These are phyloP conservation scores for Pyrocoelia pectoralis DNA, from an alignment of 2,888 invertebrate species.

Conservation along the genomic window DNA sequence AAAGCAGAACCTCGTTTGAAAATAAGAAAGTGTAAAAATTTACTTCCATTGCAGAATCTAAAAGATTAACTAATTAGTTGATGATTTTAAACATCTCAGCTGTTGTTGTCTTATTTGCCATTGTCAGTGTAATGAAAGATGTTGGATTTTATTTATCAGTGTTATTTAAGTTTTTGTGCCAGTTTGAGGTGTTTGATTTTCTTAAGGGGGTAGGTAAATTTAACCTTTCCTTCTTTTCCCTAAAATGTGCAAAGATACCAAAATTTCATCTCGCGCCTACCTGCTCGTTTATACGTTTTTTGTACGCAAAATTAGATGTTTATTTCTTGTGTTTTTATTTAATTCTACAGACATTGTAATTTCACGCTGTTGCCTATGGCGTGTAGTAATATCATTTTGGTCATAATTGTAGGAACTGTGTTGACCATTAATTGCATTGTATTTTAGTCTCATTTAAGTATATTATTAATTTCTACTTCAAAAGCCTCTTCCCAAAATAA, in stretches of 20 bases:
- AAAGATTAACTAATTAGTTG: background rate
- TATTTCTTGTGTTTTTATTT: no score
- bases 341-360: no score
- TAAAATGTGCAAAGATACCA: background rate
- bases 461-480: no score
- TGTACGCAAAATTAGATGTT: no score
- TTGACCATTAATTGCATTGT: no score
- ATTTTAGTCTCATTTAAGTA: no score
- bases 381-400: no score
- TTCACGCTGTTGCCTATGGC: no score
- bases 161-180: slow-evolving; percentile 4
- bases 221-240: background rate
- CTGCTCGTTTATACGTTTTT: no score
- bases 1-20: background rate
- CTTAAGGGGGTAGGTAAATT: background rate
- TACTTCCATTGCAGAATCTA: background rate
- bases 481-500: no score
- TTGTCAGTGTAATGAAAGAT: background rate
- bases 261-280: no score
- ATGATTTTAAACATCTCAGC: background rate
- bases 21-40: slow-evolving; percentile 10
- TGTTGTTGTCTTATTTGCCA: background rate
- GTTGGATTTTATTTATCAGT: slow-evolving; percentile 1
- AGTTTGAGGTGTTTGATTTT: background rate
- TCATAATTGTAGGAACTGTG: no score